Evolutionary conservation across 2,113 vertebrate species (phyloP).

Genomic region (Todiramphus saurophagus): DNA sequence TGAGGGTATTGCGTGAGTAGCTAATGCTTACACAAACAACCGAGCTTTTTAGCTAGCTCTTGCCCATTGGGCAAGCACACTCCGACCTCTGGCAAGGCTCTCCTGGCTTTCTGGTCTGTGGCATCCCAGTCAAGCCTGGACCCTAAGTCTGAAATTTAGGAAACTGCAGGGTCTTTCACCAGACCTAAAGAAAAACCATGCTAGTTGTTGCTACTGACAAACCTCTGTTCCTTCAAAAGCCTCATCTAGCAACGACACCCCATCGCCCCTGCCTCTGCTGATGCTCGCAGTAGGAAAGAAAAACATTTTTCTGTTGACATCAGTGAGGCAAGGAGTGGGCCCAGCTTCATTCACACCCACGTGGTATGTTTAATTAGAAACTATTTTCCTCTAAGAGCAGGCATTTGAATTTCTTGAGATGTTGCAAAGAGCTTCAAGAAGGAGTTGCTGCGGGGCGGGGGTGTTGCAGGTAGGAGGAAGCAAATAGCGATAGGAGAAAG

Average conservation of each 20-base stretch:
- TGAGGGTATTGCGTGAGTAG: not conserved
- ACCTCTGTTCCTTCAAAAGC: not conserved
- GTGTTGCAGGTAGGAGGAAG: constrained; percentile 50
- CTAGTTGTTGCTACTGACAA: not conserved
- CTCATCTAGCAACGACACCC: not conserved
- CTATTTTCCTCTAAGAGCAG: constrained; percentile 50
- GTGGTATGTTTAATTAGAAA: constrained; percentile 48
- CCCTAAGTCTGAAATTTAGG: not conserved
- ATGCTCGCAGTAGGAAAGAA: not conserved
- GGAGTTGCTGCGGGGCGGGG: constrained; percentile 10
- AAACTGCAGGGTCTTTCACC: not conserved
- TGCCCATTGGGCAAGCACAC: rapidly evolving
- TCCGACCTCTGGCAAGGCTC: not conserved
- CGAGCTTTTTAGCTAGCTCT: not conserved
- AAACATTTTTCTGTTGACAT: constrained; percentile 55
- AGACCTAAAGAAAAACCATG: not conserved
- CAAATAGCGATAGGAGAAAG: constrained; percentile 6
- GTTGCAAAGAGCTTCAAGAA: constrained; percentile 36
- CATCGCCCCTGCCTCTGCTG: not conserved
- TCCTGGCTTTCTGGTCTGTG: not conserved
- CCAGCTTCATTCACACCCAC: constrained; percentile 49
- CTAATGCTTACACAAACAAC: not conserved
- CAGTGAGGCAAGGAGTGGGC: constrained; percentile 30
- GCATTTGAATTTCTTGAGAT: constrained; percentile 41
- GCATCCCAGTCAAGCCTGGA: not conserved